phyloP scores from a whole-genome alignment of 2,797 vertebrate genomes.

The Scarus forsteni region DNA sequence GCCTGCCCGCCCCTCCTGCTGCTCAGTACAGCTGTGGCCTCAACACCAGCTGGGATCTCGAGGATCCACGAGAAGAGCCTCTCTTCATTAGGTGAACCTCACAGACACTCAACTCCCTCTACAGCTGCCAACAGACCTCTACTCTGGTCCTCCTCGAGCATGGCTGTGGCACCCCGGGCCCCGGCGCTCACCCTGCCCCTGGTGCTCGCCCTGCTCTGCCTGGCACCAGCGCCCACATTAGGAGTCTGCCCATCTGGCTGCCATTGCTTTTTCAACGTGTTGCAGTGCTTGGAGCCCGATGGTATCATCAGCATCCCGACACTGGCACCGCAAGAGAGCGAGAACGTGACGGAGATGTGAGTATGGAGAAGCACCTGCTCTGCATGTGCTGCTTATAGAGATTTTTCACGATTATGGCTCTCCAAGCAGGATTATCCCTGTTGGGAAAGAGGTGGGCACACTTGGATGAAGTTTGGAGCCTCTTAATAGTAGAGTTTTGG shows the following conservation, averaged over 20 bases:
- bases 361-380: slow-evolving; percentile 56
- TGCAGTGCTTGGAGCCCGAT: slow-evolving; percentile 81
- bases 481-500: neutral
- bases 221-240: slow-evolving; percentile 56
- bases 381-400: slow-evolving; percentile 18
- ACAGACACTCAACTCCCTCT: slow-evolving; percentile 37
- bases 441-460: slow-evolving; percentile 14
- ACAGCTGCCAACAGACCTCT: slow-evolving; percentile 21
- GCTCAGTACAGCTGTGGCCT: slow-evolving; percentile 80
- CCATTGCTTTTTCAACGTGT: slow-evolving; percentile 80
- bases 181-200: slow-evolving; percentile 53
- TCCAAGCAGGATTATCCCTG: slow-evolving; percentile 4
- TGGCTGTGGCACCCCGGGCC: slow-evolving; percentile 69
- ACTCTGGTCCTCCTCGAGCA: slow-evolving; percentile 45
- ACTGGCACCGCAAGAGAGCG: slow-evolving; percentile 80
- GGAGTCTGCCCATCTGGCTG: slow-evolving; percentile 81
- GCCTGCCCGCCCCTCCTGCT: slow-evolving; percentile 79
- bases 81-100: slow-evolving; percentile 54
- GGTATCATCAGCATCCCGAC: slow-evolving; percentile 76
- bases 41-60: slow-evolving; percentile 72
- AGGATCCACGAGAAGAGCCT: slow-evolving; percentile 54
- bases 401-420: neutral
- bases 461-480: neutral
- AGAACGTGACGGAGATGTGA: slow-evolving; percentile 89
- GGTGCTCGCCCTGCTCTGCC: slow-evolving; percentile 63